Conservation (phyloP, 2,888 invertebrate species). For the Plebejus anna region DNA sequence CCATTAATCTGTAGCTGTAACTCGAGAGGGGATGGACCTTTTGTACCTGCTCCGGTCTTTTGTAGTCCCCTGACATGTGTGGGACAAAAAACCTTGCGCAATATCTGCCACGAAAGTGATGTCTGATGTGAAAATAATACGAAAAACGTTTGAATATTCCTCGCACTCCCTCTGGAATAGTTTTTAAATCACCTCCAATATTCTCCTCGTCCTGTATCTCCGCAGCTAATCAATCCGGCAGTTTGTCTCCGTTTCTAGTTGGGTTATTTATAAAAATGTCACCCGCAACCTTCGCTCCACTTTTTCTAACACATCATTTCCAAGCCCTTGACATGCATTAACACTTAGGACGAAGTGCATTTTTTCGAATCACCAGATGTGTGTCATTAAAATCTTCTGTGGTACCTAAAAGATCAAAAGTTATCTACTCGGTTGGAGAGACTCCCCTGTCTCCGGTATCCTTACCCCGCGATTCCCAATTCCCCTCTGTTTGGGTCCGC, state of each 20-base stretch:
- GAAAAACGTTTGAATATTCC: constrained; percentile 54
- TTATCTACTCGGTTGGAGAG: constrained; percentile 68
- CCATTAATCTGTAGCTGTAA: constrained; percentile 76
- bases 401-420: constrained; percentile 78
- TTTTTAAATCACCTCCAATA: constrained; percentile 50
- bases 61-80: constrained; percentile 74
- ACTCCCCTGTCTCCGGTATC: constrained; percentile 55
- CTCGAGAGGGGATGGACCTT: constrained; percentile 70
- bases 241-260: constrained; percentile 48
- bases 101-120: constrained; percentile 54
- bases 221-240: constrained; percentile 49
- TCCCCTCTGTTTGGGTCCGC: constrained; percentile 45
- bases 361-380: constrained; percentile 75
- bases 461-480: constrained; percentile 54
- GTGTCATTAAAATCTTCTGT: constrained; percentile 77
- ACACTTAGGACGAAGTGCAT: constrained; percentile 67
- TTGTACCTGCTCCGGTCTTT: constrained; percentile 71
- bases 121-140: constrained; percentile 71
- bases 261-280: constrained; percentile 71
- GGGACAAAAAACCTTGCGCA: constrained; percentile 72
- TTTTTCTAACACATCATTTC: constrained; percentile 73
- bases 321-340: constrained; percentile 77
- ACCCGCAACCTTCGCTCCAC: constrained; percentile 64
- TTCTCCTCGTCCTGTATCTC: constrained; percentile 47
- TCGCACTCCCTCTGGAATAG: constrained; percentile 48